Conservation (phyloP, 2,113 vertebrate genomes). For the Archocentrus centrarchus region DNA sequence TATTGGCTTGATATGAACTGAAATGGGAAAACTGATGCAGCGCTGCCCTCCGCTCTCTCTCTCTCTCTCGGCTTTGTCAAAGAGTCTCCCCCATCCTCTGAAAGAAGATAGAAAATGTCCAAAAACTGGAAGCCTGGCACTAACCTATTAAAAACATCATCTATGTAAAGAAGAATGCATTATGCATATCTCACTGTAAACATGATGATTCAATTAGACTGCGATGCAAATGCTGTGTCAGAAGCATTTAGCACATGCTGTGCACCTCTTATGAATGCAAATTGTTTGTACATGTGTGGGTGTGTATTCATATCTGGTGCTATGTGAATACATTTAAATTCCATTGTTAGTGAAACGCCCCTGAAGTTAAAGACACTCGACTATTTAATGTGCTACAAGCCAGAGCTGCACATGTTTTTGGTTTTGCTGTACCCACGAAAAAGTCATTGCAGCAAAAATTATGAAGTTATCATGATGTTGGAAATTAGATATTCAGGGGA, state of each 20-base stretch:
- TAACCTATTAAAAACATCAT: slow-evolving; percentile 33
- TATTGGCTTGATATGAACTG: slow-evolving; percentile 15
- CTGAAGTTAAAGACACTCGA: slow-evolving; percentile 12
- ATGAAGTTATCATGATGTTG: neutral
- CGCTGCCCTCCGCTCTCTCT: neutral
- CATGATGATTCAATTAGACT: slow-evolving; percentile 49
- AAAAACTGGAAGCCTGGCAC: slow-evolving; percentile 3
- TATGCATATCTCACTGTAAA: slow-evolving; percentile 47
- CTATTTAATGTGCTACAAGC: neutral
- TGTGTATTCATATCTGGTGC: slow-evolving; percentile 25
- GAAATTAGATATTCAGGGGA: neutral
- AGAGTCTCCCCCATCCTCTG: neutral
- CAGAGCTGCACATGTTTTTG: neutral
- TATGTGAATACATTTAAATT: slow-evolving; percentile 46
- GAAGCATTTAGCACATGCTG: slow-evolving; percentile 43
- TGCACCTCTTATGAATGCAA: slow-evolving; percentile 38
- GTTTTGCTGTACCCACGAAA: neutral
- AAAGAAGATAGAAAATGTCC: neutral
- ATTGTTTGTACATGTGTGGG: slow-evolving; percentile 41
- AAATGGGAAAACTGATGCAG: neutral
- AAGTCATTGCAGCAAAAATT: neutral
- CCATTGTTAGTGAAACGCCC: slow-evolving; percentile 32
- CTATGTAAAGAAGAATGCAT: slow-evolving; percentile 36
- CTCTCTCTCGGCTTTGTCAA: neutral
- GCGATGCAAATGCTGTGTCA: slow-evolving; percentile 53